Evolutionary conservation across 2,113 vertebrate genomes (phyloP).

Genomic region (Callithrix jacchus): DNA sequence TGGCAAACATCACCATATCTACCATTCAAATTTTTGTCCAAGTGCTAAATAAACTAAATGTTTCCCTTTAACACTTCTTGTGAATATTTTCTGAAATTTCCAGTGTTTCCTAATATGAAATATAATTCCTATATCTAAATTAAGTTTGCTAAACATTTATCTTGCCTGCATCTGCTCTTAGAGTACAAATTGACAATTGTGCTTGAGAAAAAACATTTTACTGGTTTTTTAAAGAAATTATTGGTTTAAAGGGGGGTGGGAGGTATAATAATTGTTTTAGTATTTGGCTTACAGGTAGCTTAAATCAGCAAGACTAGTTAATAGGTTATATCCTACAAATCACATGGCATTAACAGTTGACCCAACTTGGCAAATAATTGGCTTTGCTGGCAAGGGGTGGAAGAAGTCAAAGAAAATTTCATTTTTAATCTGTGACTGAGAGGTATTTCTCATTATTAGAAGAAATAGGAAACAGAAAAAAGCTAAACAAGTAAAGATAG

Average conservation of each 20-base stretch:
- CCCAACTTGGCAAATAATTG: not conserved
- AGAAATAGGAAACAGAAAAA: not conserved
- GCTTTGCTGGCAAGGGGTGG: not conserved
- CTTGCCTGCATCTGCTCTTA: not conserved
- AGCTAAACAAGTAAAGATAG: not conserved
- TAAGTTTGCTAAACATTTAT: not conserved
- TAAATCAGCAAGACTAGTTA: conserved; percentile 20
- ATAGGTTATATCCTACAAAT: conserved; percentile 45
- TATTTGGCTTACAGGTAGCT: not conserved
- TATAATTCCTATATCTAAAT: conserved; percentile 13
- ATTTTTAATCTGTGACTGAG: conserved; percentile 21
- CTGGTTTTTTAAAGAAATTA: conserved; percentile 13
- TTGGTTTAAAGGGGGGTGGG: conserved; percentile 6
- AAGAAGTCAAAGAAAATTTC: not conserved
- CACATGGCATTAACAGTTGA: conserved; percentile 31
- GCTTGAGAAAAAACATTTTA: conserved; percentile 36
- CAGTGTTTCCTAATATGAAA: conserved; percentile 1
- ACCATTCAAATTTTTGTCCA: not conserved
- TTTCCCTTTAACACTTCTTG: not conserved
- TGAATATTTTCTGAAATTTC: not conserved
- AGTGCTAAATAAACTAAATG: not conserved
- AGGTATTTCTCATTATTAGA: conserved; percentile 5
- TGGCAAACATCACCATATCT: not conserved
- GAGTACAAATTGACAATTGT: conserved; percentile 5
- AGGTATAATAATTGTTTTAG: conserved; percentile 22